phyloP scores from a whole-genome alignment of 2,888 invertebrate species.

The Leptogaster cylindrica region DNA sequence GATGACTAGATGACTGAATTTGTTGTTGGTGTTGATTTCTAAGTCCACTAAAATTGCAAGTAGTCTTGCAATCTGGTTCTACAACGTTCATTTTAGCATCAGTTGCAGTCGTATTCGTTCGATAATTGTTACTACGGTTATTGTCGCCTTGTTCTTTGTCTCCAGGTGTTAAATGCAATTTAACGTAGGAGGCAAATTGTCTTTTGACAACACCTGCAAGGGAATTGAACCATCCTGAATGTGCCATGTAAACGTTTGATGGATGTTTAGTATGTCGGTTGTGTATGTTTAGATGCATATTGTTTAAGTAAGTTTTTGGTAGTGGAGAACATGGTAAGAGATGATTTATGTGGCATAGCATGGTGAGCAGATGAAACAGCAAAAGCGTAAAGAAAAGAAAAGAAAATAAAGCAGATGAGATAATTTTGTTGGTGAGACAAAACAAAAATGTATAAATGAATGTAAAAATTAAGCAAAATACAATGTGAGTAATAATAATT shows the following conservation, averaged over 20 bases:
- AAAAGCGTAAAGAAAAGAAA: slow-evolving; percentile 38
- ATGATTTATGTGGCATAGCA: slow-evolving; percentile 29
- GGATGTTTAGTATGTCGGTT: slow-evolving; percentile 23
- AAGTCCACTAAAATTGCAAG: slow-evolving; percentile 2
- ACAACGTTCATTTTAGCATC: not conserved
- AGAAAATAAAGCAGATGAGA: no score
- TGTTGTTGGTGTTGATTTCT: slow-evolving; percentile 38
- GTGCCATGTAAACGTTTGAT: slow-evolving; percentile 30
- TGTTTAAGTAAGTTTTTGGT: not conserved
- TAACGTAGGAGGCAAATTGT: slow-evolving; percentile 82
- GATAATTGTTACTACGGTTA: slow-evolving; percentile 41
- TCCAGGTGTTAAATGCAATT: slow-evolving; percentile 73
- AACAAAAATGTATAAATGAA: not conserved
- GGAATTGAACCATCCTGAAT: slow-evolving; percentile 70
- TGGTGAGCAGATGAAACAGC: slow-evolving; percentile 41
- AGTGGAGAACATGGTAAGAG: no score
- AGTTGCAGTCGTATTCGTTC: slow-evolving; percentile 44
- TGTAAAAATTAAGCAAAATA: not conserved
- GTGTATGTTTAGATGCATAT: slow-evolving; percentile 23
- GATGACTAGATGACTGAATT: slow-evolving; percentile 30
- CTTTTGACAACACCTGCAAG: slow-evolving; percentile 76
- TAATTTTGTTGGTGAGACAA: not conserved
- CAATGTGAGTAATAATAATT: not conserved
- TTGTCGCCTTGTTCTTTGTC: slow-evolving; percentile 48
- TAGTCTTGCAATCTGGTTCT: slow-evolving; percentile 5